Conservation (phyloP, 1,140 invertebrate genomes). For the Ptiloglossa arizonensis region DNA sequence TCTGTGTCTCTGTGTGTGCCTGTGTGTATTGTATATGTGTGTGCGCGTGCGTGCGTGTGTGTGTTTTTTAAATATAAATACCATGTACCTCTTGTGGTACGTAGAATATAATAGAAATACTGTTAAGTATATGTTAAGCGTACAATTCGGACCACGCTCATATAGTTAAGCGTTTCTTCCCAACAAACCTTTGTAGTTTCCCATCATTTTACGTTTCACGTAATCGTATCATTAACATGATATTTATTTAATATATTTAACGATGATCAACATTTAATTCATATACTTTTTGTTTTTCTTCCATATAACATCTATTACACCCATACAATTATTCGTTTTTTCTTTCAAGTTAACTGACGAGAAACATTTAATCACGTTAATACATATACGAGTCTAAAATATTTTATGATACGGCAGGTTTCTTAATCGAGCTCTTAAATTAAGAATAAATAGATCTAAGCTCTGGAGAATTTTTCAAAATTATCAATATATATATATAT, state of each 20-base stretch:
- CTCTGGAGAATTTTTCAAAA: conserved; percentile 35
- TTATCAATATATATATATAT: conserved; percentile 34
- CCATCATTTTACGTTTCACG: conserved; percentile 35
- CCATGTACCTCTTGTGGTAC: conserved; percentile 14
- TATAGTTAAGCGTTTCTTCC: conserved; percentile 61
- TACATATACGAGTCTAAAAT: conserved; percentile 30
- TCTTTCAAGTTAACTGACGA: conserved; percentile 15
- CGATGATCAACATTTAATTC: conserved; percentile 56
- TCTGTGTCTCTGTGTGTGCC: too few relatives aligned
- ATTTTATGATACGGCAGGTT: conserved; percentile 42
- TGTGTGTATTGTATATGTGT: too few relatives aligned
- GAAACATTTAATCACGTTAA: conserved; percentile 45
- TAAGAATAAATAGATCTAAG: conserved; percentile 43
- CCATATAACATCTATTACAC: too few relatives aligned
- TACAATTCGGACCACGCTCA: conserved; percentile 65
- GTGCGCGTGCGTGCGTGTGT: conserved; percentile 12
- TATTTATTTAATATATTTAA: conserved; percentile 35
- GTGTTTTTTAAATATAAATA: conserved; percentile 39
- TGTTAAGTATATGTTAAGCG: conserved; percentile 65
- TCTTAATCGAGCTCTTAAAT: conserved; percentile 44
- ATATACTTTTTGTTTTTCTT: neutral
- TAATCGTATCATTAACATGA: conserved; percentile 23
- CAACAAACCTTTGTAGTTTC: conserved; percentile 40
- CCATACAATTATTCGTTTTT: too few relatives aligned
- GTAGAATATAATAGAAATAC: conserved; percentile 65